Evolutionary conservation across 2,888 invertebrate genomes (phyloP).

Genomic region (Melitaea athalia): DNA sequence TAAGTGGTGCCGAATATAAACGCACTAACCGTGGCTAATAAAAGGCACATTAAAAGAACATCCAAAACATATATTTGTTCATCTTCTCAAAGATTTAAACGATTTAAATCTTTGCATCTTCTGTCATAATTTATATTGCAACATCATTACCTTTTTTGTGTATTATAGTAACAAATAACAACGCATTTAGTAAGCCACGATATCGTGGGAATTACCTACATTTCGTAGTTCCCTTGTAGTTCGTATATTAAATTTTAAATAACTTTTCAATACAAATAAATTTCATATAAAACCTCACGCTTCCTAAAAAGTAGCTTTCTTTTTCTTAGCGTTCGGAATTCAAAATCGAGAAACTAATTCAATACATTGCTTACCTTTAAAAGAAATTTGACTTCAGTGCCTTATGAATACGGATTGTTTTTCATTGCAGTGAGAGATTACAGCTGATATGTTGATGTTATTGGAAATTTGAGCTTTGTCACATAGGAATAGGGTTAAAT

Average conservation of each 20-base stretch:
- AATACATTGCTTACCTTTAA: constrained; percentile 39
- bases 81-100: too few relatives aligned
- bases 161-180: neutral
- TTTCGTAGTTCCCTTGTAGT: too few relatives aligned
- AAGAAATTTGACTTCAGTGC: constrained; percentile 42
- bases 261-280: constrained; percentile 53
- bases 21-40: constrained; percentile 33
- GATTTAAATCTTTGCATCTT: too few relatives aligned
- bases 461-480: constrained; percentile 42
- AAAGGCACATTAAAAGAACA: constrained; percentile 12
- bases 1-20: constrained; percentile 63
- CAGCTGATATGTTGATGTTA: constrained; percentile 51
- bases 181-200: neutral
- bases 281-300: constrained; percentile 61
- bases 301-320: constrained; percentile 78
- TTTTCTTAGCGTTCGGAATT: constrained; percentile 74
- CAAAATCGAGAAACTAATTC: constrained; percentile 73
- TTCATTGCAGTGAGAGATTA: constrained; percentile 46
- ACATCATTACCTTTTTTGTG: neutral
- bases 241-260: constrained; percentile 17
- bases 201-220: neutral
- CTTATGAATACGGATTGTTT: constrained; percentile 46
- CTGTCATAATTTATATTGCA: neutral
- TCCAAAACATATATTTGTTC: constrained; percentile 14
- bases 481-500: constrained; percentile 40